Evolutionary conservation across 1,140 invertebrate species (phyloP).

Genomic region (Eumaeus atala): DNA sequence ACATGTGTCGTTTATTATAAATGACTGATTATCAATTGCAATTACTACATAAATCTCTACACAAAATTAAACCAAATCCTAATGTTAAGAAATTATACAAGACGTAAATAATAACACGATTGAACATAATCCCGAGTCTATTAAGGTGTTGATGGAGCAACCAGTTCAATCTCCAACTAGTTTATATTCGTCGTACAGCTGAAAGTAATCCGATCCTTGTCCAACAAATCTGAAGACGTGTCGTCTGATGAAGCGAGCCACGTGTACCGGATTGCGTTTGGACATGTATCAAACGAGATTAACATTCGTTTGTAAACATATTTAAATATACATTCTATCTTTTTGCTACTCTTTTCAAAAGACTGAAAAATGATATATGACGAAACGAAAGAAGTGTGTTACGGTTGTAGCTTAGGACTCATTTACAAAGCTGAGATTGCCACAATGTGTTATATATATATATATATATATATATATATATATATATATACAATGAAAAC

Average conservation of each 20-base stretch:
- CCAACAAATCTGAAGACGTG: slow-evolving; percentile 40
- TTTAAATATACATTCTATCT: background rate
- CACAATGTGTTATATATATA: no score
- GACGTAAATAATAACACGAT: no score
- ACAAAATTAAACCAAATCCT: no score
- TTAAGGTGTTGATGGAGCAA: slow-evolving; percentile 26
- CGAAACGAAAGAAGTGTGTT: slow-evolving; percentile 17
- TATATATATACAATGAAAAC: no score
- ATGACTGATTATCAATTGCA: no score
- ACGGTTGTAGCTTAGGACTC: no score
- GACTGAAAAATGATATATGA: no score
- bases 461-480: no score
- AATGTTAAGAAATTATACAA: no score
- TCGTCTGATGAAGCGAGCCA: slow-evolving; percentile 28
- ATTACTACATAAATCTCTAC: no score
- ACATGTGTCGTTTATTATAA: no score
- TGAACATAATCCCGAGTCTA: slow-evolving; percentile 10
- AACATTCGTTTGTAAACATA: slow-evolving; percentile 12
- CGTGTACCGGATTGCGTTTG: slow-evolving; percentile 22
- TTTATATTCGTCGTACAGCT: slow-evolving; percentile 32
- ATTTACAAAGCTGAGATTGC: no score
- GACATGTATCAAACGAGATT: slow-evolving; percentile 16
- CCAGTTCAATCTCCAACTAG: slow-evolving; percentile 34
- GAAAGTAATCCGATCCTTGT: slow-evolving; percentile 46
- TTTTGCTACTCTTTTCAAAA: background rate